Conservation (phyloP, 1,140 invertebrate genomes). For the Piezodorus guildinii region DNA sequence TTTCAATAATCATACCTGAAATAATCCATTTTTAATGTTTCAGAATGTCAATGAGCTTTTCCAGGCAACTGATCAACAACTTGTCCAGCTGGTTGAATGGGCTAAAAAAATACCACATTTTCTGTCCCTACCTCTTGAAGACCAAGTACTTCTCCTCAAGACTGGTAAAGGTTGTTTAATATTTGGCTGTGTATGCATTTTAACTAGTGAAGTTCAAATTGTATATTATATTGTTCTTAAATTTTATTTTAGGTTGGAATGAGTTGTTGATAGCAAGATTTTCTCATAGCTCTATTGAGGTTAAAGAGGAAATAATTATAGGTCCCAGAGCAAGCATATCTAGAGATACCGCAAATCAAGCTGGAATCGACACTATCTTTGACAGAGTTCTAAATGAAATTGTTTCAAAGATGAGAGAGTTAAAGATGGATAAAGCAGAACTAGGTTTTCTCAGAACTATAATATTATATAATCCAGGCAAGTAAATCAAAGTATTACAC, state of each 20-base stretch:
- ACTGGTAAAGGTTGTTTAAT: slow-evolving; percentile 41
- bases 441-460: slow-evolving; percentile 88
- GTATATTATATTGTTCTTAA: no score
- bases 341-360: slow-evolving; percentile 70
- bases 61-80: slow-evolving; percentile 76
- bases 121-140: slow-evolving; percentile 74
- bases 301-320: slow-evolving; percentile 64
- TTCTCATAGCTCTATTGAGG: slow-evolving; percentile 81
- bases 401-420: slow-evolving; percentile 90
- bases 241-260: slow-evolving; percentile 65
- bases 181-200: no score
- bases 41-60: slow-evolving; percentile 54
- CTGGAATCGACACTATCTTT: slow-evolving; percentile 83
- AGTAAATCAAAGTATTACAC: no score
- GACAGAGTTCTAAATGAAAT: slow-evolving; percentile 86
- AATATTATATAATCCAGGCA: slow-evolving; percentile 88
- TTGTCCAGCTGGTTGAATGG: slow-evolving; percentile 92
- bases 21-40: slow-evolving; percentile 13
- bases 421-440: slow-evolving; percentile 93
- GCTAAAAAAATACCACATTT: slow-evolving; percentile 92
- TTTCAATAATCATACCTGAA: no score
- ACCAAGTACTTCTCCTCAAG: slow-evolving; percentile 82
- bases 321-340: slow-evolving; percentile 67
- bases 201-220: no score
- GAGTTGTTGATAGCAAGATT: slow-evolving; percentile 90